phyloP scores from a whole-genome alignment of 2,888 invertebrate genomes.

The Portevinia maculata region DNA sequence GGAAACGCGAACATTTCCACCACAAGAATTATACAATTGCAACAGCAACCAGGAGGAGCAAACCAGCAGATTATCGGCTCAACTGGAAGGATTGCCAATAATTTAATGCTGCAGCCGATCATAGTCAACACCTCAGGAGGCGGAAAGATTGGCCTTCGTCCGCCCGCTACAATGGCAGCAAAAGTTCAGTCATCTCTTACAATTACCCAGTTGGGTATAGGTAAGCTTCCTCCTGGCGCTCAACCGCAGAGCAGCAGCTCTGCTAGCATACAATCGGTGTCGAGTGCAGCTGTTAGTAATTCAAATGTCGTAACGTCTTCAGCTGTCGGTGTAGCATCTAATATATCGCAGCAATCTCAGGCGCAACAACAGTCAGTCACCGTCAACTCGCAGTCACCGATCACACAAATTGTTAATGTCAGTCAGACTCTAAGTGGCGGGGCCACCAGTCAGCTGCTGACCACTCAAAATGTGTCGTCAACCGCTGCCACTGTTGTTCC shows the following conservation, averaged over 20 bases:
- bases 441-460: slow-evolving; percentile 76
- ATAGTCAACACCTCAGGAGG: slow-evolving; percentile 80
- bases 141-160: slow-evolving; percentile 81
- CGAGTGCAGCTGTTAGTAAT: slow-evolving; percentile 50
- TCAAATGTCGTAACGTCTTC: slow-evolving; percentile 55
- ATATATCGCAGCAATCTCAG: slow-evolving; percentile 41
- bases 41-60: slow-evolving; percentile 80
- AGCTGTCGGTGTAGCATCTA: slow-evolving; percentile 44
- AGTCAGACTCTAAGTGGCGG: slow-evolving; percentile 76
- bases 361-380: slow-evolving; percentile 67
- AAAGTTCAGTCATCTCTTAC: slow-evolving; percentile 82
- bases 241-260: slow-evolving; percentile 72
- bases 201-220: slow-evolving; percentile 81
- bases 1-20: slow-evolving; percentile 78
- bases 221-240: slow-evolving; percentile 78
- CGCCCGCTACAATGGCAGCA: slow-evolving; percentile 81
- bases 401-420: slow-evolving; percentile 78
- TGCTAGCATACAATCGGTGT: slow-evolving; percentile 77
- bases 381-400: slow-evolving; percentile 71
- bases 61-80: slow-evolving; percentile 81
- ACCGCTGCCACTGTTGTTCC: slow-evolving; percentile 81
- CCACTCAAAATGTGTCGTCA: slow-evolving; percentile 77
- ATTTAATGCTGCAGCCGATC: slow-evolving; percentile 82
- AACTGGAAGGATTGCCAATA: slow-evolving; percentile 80
- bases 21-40: slow-evolving; percentile 82